These are phyloP conservation scores for Mormyrus iriodes DNA, from an alignment of 2,113 vertebrate species.

Conservation along the genomic window DNA sequence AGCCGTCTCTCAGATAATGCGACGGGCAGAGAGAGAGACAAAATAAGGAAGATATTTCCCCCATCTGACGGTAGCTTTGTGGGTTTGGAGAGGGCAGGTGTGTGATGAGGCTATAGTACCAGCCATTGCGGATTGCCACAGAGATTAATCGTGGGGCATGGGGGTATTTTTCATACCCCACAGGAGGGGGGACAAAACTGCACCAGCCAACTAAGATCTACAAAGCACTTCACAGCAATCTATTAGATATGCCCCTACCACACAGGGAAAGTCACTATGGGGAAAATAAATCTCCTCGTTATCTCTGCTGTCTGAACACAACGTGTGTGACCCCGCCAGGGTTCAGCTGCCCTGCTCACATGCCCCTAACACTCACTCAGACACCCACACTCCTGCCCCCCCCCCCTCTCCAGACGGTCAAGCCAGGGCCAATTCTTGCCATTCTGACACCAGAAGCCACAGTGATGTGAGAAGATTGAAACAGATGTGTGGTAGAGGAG, in stretches of 20 bases:
- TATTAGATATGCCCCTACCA: slow-evolving; percentile 52
- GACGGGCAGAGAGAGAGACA: slow-evolving; percentile 23
- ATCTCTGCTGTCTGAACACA: slow-evolving; percentile 43
- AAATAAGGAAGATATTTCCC: slow-evolving; percentile 14
- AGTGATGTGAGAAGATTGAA: not conserved
- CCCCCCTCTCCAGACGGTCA: not conserved
- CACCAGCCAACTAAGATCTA: slow-evolving; percentile 51
- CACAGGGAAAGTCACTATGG: slow-evolving; percentile 35
- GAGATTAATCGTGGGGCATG: slow-evolving; percentile 50
- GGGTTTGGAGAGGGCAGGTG: slow-evolving; percentile 48
- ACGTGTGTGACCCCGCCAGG: slow-evolving; percentile 41
- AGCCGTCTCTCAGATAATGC: slow-evolving; percentile 57
- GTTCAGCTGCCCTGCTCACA: slow-evolving; percentile 20
- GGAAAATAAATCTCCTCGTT: slow-evolving; percentile 47
- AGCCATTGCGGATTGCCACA: slow-evolving; percentile 32
- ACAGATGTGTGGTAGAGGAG: not conserved
- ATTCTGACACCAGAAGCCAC: not conserved
- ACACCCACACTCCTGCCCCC: not conserved
- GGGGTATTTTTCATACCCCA: slow-evolving; percentile 52
- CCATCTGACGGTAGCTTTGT: slow-evolving; percentile 43
- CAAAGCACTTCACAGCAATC: slow-evolving; percentile 43
- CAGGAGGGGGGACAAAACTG: slow-evolving; percentile 40
- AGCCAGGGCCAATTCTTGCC: not conserved
- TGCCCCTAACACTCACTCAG: slow-evolving; percentile 19
- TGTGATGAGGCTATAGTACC: slow-evolving; percentile 46